Evolutionary conservation across 2,888 invertebrate genomes (phyloP), one percentile per base, ranked within the genome.

Genomic region (Apamea anceps): DNA sequence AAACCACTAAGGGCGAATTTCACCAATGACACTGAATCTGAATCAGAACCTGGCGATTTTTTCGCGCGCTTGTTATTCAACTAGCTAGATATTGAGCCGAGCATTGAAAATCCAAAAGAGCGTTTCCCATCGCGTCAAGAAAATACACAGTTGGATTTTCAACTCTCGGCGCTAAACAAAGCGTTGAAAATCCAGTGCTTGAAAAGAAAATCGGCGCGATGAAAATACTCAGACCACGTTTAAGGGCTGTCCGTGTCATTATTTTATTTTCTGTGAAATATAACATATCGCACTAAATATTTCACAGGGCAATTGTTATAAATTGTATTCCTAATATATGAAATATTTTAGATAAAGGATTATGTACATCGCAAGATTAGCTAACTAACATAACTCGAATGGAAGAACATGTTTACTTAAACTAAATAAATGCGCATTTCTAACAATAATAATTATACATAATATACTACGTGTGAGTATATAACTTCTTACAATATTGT

Each of bases 351-450:
- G 68, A 87, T 81, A 81, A 83, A 89, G 70, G 77, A 88, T 87
- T 92, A 91, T 91, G 62, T 92, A 91, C 89, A 91, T 82, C 75
- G 72, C 76, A 83, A 88, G 87, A 86, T 89, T 88, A 87, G 74
- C 85, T 89, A 89, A 81, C 87, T 88, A 88, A 82, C 81, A 86
- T 89, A 87, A 87, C 74, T 84, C 89, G 90, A 91, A 89, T 95
- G 95, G 95, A 95, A 95, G 95, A 95, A 93, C 95, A 85, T 90
- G 89, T 92, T 92, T 86, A 87, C 93, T 92, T 94, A 92, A 57
- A 72, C 84, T 91, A 93, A 92, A 88, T 92, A 94, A 93, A 94
- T 93, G 92, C 93, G 85, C 85, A 66, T 81, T 85, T 62, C 21
- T 90, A 88, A 89, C 81, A 72, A 62, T 72, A n/a, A 66, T 79